Evolutionary conservation across 2,888 invertebrate species (phyloP), one percentile per base, ranked within the genome.

Genomic region (Cheilosia grossa): DNA sequence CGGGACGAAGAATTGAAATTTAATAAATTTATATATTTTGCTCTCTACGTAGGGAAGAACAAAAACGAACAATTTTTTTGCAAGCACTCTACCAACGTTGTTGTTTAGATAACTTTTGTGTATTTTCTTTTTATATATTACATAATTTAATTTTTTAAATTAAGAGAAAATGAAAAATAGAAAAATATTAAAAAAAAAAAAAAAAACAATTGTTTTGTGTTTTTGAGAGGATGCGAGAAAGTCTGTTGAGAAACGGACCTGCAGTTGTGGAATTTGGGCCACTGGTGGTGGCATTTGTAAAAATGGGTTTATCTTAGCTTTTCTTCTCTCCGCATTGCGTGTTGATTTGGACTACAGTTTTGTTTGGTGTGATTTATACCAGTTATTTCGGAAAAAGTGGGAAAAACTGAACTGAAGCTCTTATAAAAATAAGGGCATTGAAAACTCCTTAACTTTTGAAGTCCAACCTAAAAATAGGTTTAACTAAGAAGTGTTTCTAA

Each of bases 161-260:
- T 83, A 83, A 83, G 83, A 83, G 83, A 83, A 83, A 83, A 80
- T 83, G 83, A 80, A 80, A 80, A 80, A 75, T 82, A 73, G n/a
- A n/a, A n/a, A n/a, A 79, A 82, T 82, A 79, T 69, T 73, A 82
- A 80, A 79, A 73, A 42, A 54, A 33, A 78, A 83, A 73, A 70
- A 63, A 49, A 59, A 53, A 30, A 73, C 53, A 49, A 42, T 15
- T 17, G 24, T n/a, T n/a, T 17, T 17, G 42, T 27, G 17, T n/a
- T 44, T 17, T 44, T 7, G 17, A 17, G 3, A 17, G 2, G 15
- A 17, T 44, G 17, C 1, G 4, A n/a, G 1, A 27, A 27, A 6
- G 27, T 47, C n/a, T 13, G 10, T 9, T 7, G 17, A 10, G 21
- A 40, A 24, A n/a, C 19, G 27, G 30, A 42, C 5, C 6, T 42